A percentile compares a stretch with the other conserved stretches of the same genome.
Conservation (phyloP, 35 echinoderm and acorn worm species). For the Heliocidaris tuberculata region DNA sequence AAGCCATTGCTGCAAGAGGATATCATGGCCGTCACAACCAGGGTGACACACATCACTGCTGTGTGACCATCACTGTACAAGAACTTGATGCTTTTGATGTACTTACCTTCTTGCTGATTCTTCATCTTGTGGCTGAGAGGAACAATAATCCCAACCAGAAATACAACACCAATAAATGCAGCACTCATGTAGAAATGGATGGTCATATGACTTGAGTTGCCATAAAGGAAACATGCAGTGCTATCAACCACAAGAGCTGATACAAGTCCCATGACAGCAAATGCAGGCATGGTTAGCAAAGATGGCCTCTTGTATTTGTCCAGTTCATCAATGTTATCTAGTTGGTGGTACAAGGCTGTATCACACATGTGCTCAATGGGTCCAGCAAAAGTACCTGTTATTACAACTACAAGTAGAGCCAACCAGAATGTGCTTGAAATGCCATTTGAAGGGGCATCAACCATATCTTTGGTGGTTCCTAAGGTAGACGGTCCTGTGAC, state of each 20-base stretch:
- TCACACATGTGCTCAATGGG: constrained; percentile 71
- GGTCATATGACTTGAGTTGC: constrained; percentile 51
- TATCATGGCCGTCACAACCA: constrained; percentile 55
- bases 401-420: constrained; percentile 49
- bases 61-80: constrained; percentile 57
- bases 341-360: constrained; percentile 56
- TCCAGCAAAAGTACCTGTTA: constrained; percentile 58
- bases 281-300: constrained; percentile 42
- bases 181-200: constrained; percentile 78
- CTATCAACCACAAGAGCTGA: constrained; percentile 56
- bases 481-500: neutral
- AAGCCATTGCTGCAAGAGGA: constrained; percentile 56
- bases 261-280: constrained; percentile 50
- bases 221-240: constrained; percentile 56
- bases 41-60: constrained; percentile 45
- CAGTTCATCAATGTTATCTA: constrained; percentile 68
- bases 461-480: neutral
- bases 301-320: constrained; percentile 67
- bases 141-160: constrained; percentile 60
- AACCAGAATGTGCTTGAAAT: constrained; percentile 58
- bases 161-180: constrained; percentile 54
- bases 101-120: constrained; percentile 33
- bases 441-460: neutral
- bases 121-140: constrained; percentile 51
- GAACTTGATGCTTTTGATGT: constrained; percentile 56